phyloP scores from a whole-genome alignment of 2,797 vertebrate species.

The Poecilia wingei region DNA sequence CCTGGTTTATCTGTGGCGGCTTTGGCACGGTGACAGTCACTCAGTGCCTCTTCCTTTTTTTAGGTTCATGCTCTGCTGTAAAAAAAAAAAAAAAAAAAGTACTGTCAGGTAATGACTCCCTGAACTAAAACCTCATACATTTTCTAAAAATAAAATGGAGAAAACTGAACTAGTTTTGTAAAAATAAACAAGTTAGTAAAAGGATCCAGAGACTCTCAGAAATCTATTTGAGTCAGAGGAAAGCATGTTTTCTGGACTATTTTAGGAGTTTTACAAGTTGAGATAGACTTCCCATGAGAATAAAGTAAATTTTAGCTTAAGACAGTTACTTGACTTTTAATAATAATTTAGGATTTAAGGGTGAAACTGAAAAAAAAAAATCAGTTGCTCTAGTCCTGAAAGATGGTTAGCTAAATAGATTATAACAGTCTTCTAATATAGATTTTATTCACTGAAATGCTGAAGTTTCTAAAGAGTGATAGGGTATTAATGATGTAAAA shows the following conservation, averaged over 20 bases:
- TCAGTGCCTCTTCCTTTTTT: neutral
- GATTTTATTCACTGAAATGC: neutral
- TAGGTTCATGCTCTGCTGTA: slow-evolving; percentile 3
- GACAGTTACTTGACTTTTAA: neutral
- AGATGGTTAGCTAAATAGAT: neutral
- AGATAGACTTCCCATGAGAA: neutral
- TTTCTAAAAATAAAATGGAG: neutral
- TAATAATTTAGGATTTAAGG: neutral
- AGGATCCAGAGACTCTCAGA: neutral
- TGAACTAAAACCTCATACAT: neutral
- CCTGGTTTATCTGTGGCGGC: slow-evolving; percentile 48
- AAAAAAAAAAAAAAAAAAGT: neutral
- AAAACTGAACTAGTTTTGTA: neutral
- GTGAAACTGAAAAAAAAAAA: neutral
- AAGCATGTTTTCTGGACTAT: neutral
- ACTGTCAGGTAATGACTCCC: neutral
- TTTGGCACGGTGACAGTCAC: slow-evolving; percentile 43
- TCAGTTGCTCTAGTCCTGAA: neutral
- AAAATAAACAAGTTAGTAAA: neutral
- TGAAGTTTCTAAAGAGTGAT: neutral
- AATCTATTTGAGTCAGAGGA: neutral
- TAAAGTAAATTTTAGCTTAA: neutral
- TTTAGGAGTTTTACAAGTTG: neutral
- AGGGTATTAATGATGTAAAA: neutral
- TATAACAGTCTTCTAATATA: neutral